These are phyloP conservation scores for Nyctibius bracteatus DNA, from an alignment of 2,113 vertebrate genomes.

Conservation along the genomic window DNA sequence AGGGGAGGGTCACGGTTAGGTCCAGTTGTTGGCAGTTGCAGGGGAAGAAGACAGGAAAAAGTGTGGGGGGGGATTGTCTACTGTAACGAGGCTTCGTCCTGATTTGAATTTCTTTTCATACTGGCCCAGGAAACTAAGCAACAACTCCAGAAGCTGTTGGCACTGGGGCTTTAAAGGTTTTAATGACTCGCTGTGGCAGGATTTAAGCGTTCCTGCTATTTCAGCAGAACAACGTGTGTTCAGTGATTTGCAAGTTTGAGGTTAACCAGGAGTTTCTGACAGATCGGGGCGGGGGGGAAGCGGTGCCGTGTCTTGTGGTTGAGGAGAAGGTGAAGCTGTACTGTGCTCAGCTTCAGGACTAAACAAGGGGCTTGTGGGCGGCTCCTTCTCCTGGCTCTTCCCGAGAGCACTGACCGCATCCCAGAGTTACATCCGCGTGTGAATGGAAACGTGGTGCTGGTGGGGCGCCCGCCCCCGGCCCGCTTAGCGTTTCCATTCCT, in stretches of 20 bases:
- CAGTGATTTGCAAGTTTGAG: not conserved
- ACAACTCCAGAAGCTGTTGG: not conserved
- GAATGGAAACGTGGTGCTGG: not conserved
- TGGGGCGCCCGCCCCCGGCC: not conserved
- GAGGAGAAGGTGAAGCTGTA: not conserved
- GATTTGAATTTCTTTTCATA: not conserved
- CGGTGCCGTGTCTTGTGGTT: not conserved
- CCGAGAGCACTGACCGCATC: not conserved
- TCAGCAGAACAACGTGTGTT: not conserved
- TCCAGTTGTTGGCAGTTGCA: not conserved
- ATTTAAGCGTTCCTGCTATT: not conserved
- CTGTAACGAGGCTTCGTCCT: not conserved
- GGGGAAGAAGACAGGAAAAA: not conserved
- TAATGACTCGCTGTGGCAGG: not conserved
- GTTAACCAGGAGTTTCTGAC: not conserved
- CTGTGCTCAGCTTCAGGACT: not conserved
- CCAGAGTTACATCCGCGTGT: not conserved
- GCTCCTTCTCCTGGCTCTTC: not conserved
- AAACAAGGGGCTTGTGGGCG: not conserved
- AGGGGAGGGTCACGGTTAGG: not conserved
- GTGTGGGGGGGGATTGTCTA: not conserved
- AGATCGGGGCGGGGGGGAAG: fast-evolving
- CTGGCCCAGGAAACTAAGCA: not conserved
- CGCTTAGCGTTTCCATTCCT: not conserved
- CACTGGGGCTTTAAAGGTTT: not conserved